Base-by-base conservation (phyloP, 2,113 vertebrate genomes). In the Macroglossus sobrinus region DNA sequence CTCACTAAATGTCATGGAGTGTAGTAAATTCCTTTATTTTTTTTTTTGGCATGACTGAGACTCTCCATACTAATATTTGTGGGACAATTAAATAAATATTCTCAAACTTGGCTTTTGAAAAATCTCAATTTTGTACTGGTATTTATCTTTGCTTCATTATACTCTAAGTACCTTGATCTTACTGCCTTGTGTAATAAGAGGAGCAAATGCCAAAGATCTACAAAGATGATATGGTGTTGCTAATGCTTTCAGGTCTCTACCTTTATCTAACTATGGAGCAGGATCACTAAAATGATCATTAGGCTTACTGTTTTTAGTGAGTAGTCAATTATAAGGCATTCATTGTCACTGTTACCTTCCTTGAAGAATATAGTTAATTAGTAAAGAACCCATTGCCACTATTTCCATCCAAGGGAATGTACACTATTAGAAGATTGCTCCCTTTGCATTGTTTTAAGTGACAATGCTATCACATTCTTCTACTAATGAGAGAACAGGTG, bases 111-210 rank as follows among this genome's bases (percentile, higher is more conserved):
- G 43, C 82, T 95, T 95, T 95, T 66, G n/a, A 91, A 84, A 93
- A 91, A 7, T 18, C 28, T 61, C 10, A 84, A 80, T 75, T 96
- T 92, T 94, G 82, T 7, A 12, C 57, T 79, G 26, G 26, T 84
- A 50, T 96, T 96, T 94, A 86, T 92, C 28, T 59, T 94, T 82
- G 55, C 18, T 94, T 95, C 69, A 87, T 84, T 94, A 95, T 74
- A 28, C 24, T 94, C 61, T 84, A 38, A 92, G 75, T 74, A 86
- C 43, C 47, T 93, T 88, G 72, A 85, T 95, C 61, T 82, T 78
- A 89, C 47, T 97, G 84, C 40, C 55, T 79, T 47, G 30, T 85
- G 28, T 92, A 89, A 89, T 84, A 94, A 91, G 38, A 94, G 87
- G 43, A 96, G 40, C 84, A 93, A 93, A 86, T 82, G 45, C n/a